Base-by-base conservation (phyloP, 2,888 invertebrate species). In the Pemphredon lugubris region DNA sequence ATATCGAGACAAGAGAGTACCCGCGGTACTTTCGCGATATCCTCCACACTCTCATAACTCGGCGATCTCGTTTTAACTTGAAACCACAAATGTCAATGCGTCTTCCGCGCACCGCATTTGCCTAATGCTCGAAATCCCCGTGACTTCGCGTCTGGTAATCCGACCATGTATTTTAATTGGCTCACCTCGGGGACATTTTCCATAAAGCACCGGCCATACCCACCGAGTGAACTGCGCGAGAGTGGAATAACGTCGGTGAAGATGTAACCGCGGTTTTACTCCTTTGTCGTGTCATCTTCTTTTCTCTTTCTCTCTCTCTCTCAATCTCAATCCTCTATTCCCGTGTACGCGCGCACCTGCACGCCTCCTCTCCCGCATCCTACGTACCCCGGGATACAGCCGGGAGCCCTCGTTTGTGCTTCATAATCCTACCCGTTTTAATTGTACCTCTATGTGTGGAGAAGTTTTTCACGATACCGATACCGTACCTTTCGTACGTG, bases 141-240 rank as follows among this genome's bases (percentile, higher is more conserved):
- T 61, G 68, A 64, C 64, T 60, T 54, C 32, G 55, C 42, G 51
- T 57, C 58, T 53, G 57, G 21, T 74, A 74, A 70, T 65, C 61
- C 74, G 47, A 54, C 47, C 73, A 66, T 70, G 70, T 59, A 66
- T 74, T 70, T 75, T 75, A 75, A 74, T 75, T 75, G 58, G 57
- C 71, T 51, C 54, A n/a, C 59, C 59, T 48, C 40, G 50, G 63
- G 30, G 37, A 47, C 68, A 40, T 60, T 73, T 68, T 72, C 66
- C 58, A 50, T 42, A 66, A 66, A 39, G 55, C 66, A n/a, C n/a
- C n/a, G 58, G 51, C 51, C 40, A n/a, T 13, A 30, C 47, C 30
- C 47, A n/a, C 18, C 26, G 50, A 30, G 30, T 23, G 23, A 26
- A 32, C 48, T 30, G 13, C 14, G 20, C 21, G 47, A 23, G 47